phyloP scores from a whole-genome alignment of 2,888 invertebrate genomes.

The Eilema caniola region DNA sequence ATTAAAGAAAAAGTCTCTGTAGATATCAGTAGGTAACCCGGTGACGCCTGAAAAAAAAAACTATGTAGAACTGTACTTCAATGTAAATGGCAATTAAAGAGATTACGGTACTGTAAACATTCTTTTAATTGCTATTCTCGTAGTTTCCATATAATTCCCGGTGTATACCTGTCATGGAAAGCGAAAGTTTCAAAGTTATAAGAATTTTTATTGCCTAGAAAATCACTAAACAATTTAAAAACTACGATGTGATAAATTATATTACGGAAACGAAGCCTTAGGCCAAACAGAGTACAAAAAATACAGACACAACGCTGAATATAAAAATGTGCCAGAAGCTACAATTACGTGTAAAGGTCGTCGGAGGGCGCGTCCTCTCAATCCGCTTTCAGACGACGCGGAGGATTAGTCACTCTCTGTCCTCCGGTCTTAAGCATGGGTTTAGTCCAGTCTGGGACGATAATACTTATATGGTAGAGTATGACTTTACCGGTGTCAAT shows the following conservation, averaged over 20 bases:
- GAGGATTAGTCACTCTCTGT: conserved; percentile 16
- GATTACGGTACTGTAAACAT: too few relatives aligned
- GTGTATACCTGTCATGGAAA: too few relatives aligned
- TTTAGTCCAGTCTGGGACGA: conserved; percentile 2
- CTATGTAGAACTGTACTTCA: too few relatives aligned
- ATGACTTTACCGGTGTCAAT: background rate
- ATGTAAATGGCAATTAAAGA: too few relatives aligned
- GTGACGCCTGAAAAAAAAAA: too few relatives aligned
- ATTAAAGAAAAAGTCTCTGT: too few relatives aligned
- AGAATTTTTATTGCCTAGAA: too few relatives aligned
- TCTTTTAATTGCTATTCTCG: too few relatives aligned
- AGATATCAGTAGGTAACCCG: too few relatives aligned
- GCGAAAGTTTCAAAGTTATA: too few relatives aligned
- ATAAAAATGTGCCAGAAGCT: background rate
- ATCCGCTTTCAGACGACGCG: conserved; percentile 23
- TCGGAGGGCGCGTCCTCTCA: conserved; percentile 10
- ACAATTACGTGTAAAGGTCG: conserved; percentile 7
- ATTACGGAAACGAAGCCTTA: background rate
- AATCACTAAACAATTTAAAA: background rate
- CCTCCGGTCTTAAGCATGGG: background rate
- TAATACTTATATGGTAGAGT: background rate
- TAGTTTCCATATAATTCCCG: too few relatives aligned
- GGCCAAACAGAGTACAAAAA: background rate
- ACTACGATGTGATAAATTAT: background rate
- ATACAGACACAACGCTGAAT: background rate